phyloP scores from a whole-genome alignment of 2,113 vertebrate species.

The Theristicus caerulescens region DNA sequence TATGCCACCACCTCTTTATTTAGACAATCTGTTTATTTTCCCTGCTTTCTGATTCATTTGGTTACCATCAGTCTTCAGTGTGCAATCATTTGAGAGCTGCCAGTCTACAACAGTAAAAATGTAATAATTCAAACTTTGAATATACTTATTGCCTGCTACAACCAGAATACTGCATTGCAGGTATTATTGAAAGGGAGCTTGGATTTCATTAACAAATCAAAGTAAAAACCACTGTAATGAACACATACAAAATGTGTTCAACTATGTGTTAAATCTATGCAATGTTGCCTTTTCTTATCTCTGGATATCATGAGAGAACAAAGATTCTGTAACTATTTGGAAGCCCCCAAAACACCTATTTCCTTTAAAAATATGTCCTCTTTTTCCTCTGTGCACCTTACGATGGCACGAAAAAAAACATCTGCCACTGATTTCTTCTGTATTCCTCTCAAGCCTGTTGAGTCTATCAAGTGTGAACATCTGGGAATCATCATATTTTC shows the following conservation, averaged over 20 bases:
- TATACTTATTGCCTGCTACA: background rate
- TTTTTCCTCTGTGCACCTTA: conserved; percentile 1
- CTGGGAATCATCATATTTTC: conserved; percentile 62
- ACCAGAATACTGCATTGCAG: background rate
- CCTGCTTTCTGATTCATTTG: background rate
- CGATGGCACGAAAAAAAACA: background rate
- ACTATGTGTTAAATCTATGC: background rate
- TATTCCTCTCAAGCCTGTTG: conserved; percentile 38
- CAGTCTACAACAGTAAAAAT: background rate
- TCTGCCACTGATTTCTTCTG: background rate
- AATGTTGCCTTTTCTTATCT: background rate
- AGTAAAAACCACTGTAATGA: background rate
- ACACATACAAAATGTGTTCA: background rate
- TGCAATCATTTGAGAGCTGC: background rate
- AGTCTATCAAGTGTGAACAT: conserved; percentile 48
- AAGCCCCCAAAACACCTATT: background rate
- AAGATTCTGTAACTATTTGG: background rate
- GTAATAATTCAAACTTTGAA: background rate
- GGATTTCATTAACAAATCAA: background rate
- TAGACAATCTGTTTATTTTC: background rate
- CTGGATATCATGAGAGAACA: background rate
- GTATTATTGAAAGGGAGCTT: background rate
- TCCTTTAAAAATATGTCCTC: background rate
- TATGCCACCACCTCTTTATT: background rate
- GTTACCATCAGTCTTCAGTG: background rate